A percentile compares a stretch with the other conserved stretches of the same genome.
These are phyloP conservation scores for Trichogramma dendrolimi DNA, from an alignment of 2,888 invertebrate genomes.

Conservation along the genomic window DNA sequence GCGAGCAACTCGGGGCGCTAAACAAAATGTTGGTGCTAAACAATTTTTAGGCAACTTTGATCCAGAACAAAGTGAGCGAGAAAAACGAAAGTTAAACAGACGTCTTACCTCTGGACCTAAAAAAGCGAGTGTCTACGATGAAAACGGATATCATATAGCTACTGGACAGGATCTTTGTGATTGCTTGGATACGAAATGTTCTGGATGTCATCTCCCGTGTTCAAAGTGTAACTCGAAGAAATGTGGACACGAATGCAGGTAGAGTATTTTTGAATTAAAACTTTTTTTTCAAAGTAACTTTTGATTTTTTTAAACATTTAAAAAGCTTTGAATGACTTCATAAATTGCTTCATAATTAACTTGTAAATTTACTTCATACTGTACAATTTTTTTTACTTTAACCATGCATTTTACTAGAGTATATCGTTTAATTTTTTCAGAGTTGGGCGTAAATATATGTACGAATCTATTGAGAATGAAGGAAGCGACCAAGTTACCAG, in stretches of 20 bases:
- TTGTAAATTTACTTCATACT: background rate
- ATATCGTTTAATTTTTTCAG: slow-evolving; percentile 52
- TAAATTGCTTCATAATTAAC: background rate
- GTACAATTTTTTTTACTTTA: background rate
- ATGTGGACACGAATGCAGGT: slow-evolving; percentile 79
- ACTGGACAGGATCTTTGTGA: slow-evolving; percentile 76
- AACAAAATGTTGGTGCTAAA: slow-evolving; percentile 41
- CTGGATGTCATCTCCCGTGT: slow-evolving; percentile 83
- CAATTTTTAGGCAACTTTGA: slow-evolving; percentile 59
- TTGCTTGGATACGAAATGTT: slow-evolving; percentile 71
- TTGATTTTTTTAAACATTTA: slow-evolving; percentile 14
- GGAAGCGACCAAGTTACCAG: slow-evolving; percentile 67
- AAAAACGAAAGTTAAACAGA: slow-evolving; percentile 72
- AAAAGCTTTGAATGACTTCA: background rate
- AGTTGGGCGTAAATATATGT: slow-evolving; percentile 70
- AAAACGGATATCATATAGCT: slow-evolving; percentile 61
- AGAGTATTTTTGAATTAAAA: slow-evolving; percentile 24
- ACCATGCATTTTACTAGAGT: background rate
- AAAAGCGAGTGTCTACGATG: slow-evolving; percentile 65
- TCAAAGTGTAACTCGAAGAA: slow-evolving; percentile 68
- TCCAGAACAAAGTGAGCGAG: slow-evolving; percentile 73
- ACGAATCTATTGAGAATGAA: slow-evolving; percentile 74
- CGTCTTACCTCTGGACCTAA: slow-evolving; percentile 59
- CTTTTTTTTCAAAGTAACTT: background rate
- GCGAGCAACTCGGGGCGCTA: slow-evolving; percentile 35